These are phyloP conservation scores for Pissodes strobi DNA, from an alignment of 1,140 invertebrate species.

Conservation along the genomic window DNA sequence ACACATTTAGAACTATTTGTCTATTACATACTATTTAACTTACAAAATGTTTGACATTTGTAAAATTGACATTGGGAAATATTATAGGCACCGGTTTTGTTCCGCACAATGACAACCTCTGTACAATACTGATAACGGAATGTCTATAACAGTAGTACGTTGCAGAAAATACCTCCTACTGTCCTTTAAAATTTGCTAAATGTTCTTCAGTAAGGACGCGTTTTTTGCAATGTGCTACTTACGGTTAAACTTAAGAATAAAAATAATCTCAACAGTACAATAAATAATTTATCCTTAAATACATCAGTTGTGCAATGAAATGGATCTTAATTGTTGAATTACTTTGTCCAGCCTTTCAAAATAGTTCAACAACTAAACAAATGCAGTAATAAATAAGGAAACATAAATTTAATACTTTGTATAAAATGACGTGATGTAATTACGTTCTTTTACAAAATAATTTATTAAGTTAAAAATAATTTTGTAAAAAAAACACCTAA, in stretches of 20 bases:
- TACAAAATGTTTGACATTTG: conserved; percentile 9
- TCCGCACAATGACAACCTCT: conserved; percentile 27
- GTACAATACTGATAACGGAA: conserved; percentile 51
- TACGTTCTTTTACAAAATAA: conserved; percentile 8
- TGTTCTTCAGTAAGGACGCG: not conserved
- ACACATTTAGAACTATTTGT: conserved; percentile 1
- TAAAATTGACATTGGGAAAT: conserved; percentile 13
- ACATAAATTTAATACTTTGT: conserved; percentile 24
- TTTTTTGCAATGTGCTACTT: conserved; percentile 11
- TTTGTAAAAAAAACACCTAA: conserved; percentile 9
- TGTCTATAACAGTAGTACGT: conserved; percentile 28
- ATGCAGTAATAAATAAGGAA: conserved; percentile 26
- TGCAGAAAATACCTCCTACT: conserved; percentile 6
- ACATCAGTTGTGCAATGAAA: conserved; percentile 35
- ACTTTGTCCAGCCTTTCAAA: conserved; percentile 36
- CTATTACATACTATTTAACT: not conserved
- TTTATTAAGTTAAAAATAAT: conserved; percentile 20
- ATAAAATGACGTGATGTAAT: conserved; percentile 16
- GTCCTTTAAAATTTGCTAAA: not conserved
- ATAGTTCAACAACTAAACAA: conserved; percentile 28
- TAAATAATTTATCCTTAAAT: conserved; percentile 37
- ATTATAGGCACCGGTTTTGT: conserved; percentile 28
- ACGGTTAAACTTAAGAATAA: conserved; percentile 12
- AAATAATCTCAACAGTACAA: conserved; percentile 37
- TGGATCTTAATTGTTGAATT: conserved; percentile 34